Conservation (phyloP, 2,888 invertebrate species). For the Capitulum mitella region DNA sequence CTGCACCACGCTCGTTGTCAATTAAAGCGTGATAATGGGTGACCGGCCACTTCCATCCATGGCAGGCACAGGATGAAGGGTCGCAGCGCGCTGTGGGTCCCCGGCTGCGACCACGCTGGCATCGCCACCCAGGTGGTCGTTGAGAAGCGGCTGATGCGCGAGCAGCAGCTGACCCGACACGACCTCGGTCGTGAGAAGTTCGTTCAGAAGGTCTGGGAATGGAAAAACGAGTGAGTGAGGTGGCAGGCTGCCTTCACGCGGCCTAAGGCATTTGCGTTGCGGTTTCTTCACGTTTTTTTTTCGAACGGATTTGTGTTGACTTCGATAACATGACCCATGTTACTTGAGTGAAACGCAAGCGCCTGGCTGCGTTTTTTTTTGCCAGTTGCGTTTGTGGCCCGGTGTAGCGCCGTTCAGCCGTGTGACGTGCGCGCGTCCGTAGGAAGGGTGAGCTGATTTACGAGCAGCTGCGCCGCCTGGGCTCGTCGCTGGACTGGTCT, state of each 20-base stretch:
- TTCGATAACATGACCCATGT: too few species aligned
- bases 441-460: conserved; percentile 65
- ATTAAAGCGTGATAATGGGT: too few species aligned
- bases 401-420: too few species aligned
- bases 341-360: too few species aligned
- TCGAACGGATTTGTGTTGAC: too few species aligned
- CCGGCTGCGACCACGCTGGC: conserved; percentile 98
- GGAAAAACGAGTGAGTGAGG: conserved; percentile 72
- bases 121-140: conserved; percentile 99
- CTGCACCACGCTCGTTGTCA: too few species aligned
- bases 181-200: conserved; percentile 93
- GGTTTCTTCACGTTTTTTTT: too few species aligned
- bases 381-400: too few species aligned
- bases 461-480: conserved; percentile 77
- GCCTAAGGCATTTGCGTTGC: too few species aligned
- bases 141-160: conserved; percentile 88
- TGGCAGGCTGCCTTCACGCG: too few species aligned
- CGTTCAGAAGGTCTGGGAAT: conserved; percentile 86
- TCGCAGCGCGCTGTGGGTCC: conserved; percentile 85
- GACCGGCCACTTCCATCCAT: too few species aligned
- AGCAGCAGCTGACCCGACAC: conserved; percentile 75
- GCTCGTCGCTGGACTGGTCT: conserved; percentile 92
- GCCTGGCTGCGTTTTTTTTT: too few species aligned
- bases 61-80: conserved; percentile 87
- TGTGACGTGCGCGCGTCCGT: conserved; percentile 38